Evolutionary conservation across 2,797 vertebrate species (phyloP), one percentile per base, ranked within the genome.

Genomic region (Linurgus olivaceus): DNA sequence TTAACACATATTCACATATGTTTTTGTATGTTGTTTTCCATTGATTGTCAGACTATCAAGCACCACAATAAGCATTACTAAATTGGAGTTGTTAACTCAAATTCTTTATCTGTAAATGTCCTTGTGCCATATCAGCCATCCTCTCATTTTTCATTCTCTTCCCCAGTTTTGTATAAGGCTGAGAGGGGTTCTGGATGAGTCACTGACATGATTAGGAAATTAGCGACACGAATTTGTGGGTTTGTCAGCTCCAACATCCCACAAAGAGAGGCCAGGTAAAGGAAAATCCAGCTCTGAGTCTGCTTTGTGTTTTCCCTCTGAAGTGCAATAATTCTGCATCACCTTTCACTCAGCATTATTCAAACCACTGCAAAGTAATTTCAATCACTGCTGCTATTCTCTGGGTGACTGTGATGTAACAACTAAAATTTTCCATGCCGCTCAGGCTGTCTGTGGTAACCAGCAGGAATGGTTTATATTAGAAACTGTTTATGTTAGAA

Each of bases 401-500:
- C 78, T 70, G 67, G 63, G 25, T 0, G 6, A 90, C 50, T 17
- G 10, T 58, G 77, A 86, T 65, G 26, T 24, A 86, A 90, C 63
- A 68, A 90, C 61, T 88, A 78, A 94, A 67, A 89, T 92, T 95
- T 94, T 97, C 93, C 94, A 93, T 88, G 88, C 51, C 0, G 0
- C 54, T 67, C 24, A 26, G 70, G 40, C 89, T 61, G 63, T 12
- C 87, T 76, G 90, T 63, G 58, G 77, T 52, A 93, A 88, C 54
- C 33, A 89, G 72, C 42, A 45, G n/a, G 87, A 73, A 91, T 38
- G 71, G 89, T 94, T 97, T 94, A 74, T 67, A 86, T 79, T 83
- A 96, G 44, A 93, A 94, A 82, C 70, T 94, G 82, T 95, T 96
- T 96, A 94, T 73, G 68, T 89, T 91, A 81, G 59, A 86, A 86